Evolutionary conservation across 2,113 vertebrate species (phyloP).

Genomic region (Thomomys bottae): DNA sequence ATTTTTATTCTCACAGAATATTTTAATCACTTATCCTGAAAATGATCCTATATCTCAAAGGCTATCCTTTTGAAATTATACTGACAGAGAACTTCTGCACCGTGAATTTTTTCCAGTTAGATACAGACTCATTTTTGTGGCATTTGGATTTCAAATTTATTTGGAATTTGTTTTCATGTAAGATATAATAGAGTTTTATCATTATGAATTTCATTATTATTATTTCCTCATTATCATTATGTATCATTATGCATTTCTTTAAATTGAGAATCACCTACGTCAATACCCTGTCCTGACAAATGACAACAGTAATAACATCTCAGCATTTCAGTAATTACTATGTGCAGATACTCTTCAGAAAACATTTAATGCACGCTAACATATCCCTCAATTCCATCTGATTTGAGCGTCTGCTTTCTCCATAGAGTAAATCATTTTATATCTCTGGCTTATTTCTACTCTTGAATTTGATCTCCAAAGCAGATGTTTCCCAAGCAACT

Average conservation of each 20-base stretch:
- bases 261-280: neutral
- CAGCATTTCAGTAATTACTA: neutral
- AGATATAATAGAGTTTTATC: neutral
- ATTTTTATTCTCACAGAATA: neutral
- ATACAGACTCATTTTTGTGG: neutral
- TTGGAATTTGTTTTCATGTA: neutral
- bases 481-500: constrained; percentile 25
- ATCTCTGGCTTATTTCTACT: constrained; percentile 13
- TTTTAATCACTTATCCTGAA: neutral
- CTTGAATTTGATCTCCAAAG: constrained; percentile 48
- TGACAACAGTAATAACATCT: neutral
- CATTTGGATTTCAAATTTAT: constrained; percentile 1
- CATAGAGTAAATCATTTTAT: constrained; percentile 48
- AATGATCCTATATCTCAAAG: neutral
- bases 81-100: neutral
- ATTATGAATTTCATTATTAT: neutral
- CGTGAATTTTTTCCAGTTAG: constrained; percentile 27
- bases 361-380: constrained; percentile 5
- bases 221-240: neutral
- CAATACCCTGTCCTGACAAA: neutral
- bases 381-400: neutral
- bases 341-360: neutral
- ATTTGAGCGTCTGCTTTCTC: constrained; percentile 37
- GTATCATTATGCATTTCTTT: constrained; percentile 5
- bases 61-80: neutral